Evolutionary conservation across 2,888 invertebrate species (phyloP).

Genomic region (Caenorhabditis japonica): DNA sequence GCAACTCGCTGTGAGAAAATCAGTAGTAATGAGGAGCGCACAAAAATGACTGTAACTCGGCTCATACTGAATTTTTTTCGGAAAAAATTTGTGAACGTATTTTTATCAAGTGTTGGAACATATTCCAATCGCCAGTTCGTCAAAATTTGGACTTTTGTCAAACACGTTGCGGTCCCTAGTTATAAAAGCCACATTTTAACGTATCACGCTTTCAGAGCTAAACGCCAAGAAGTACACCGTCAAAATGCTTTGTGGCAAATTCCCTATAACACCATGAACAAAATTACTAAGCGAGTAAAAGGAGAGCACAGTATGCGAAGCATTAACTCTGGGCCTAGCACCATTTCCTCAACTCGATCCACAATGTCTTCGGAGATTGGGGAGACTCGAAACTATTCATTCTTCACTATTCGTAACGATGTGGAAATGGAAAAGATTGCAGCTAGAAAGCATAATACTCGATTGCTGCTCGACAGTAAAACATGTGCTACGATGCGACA

Average conservation of each 20-base stretch:
- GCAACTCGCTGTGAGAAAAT: too few species aligned
- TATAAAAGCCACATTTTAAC: too few species aligned
- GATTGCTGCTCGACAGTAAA: conserved; percentile 22
- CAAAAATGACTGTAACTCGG: too few species aligned
- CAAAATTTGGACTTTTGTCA: too few species aligned
- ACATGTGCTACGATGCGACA: conserved; percentile 26
- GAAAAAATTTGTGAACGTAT: too few species aligned
- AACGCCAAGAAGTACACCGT: conserved; percentile 56
- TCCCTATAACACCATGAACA: conserved; percentile 49
- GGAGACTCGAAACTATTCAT: conserved; percentile 37
- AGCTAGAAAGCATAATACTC: conserved; percentile 55
- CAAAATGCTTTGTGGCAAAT: conserved; percentile 63
- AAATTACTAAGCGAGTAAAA: conserved; percentile 35
- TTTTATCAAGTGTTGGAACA: too few species aligned
- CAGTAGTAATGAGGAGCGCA: too few species aligned
- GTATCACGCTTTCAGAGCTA: conserved; percentile 38
- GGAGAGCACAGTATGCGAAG: conserved; percentile 56
- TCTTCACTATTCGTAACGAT: conserved; percentile 39
- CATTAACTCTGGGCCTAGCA: conserved; percentile 36
- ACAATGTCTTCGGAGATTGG: conserved; percentile 28
- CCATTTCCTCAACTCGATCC: conserved; percentile 23
- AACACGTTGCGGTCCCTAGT: too few species aligned
- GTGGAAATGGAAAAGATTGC: conserved; percentile 56
- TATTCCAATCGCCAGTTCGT: too few species aligned
- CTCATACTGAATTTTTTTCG: too few species aligned